These are phyloP conservation scores for Cephalotes varians DNA, from an alignment of 2,888 invertebrate genomes.

Conservation along the genomic window DNA sequence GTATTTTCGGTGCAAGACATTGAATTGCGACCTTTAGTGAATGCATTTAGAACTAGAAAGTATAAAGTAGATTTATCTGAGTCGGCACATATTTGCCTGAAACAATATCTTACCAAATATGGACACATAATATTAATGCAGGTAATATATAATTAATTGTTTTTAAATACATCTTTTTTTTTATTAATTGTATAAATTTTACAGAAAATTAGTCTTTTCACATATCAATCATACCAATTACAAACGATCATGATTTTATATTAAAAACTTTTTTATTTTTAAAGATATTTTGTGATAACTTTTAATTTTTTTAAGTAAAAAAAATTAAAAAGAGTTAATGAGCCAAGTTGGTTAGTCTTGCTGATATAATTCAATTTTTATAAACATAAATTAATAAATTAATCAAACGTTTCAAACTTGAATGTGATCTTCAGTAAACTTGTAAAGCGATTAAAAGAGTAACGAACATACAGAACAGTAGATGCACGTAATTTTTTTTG, in stretches of 20 bases:
- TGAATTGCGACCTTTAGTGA: conserved; percentile 88
- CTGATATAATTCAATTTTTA: no score
- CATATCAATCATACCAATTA: not conserved
- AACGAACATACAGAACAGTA: no score
- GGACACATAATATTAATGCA: conserved; percentile 91
- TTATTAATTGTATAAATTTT: not conserved
- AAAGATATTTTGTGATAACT: not conserved
- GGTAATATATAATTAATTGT: conserved; percentile 82
- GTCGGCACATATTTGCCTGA: conserved; percentile 89
- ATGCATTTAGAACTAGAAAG: conserved; percentile 91
- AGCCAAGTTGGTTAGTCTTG: no score
- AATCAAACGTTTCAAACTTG: no score
- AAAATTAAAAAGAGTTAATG: no score
- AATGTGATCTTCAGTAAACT: no score
- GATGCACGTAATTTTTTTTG: no score
- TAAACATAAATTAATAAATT: no score
- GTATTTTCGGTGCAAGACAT: conserved; percentile 88
- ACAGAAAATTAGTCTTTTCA: not conserved
- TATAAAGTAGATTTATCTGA: conserved; percentile 90
- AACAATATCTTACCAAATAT: conserved; percentile 89
- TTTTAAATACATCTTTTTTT: not conserved
- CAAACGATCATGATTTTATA: not conserved
- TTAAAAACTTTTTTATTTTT: no score
- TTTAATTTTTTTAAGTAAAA: no score
- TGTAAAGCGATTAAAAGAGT: no score